A percentile compares a stretch with the other conserved stretches of the same genome.
phyloP scores from a whole-genome alignment of 2,888 invertebrate genomes.

The Merodon equestris region DNA sequence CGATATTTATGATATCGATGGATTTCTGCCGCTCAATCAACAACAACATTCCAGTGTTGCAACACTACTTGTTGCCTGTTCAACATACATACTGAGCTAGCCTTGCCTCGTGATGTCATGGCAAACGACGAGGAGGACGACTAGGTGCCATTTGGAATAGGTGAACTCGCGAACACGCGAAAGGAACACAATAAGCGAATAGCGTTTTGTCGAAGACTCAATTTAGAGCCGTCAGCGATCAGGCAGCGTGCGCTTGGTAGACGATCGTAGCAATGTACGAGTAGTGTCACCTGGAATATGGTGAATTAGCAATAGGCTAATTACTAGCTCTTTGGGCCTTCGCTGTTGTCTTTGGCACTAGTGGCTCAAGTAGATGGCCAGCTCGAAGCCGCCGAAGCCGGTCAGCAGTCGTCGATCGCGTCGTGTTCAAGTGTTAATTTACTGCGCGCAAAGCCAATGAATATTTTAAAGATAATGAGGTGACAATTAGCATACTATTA shows the following conservation, averaged over 20 bases:
- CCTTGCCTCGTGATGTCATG: conserved; percentile 35
- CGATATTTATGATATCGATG: conserved; percentile 60
- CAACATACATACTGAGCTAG: too few species aligned
- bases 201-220: conserved; percentile 62
- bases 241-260: conserved; percentile 30
- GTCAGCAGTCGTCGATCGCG: conserved; percentile 34
- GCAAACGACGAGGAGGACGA: too few species aligned
- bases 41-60: conserved; percentile 37
- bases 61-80: too few species aligned
- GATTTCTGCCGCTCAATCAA: conserved; percentile 51
- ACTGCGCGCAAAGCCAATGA: conserved; percentile 59
- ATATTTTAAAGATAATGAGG: conserved; percentile 62
- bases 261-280: neutral
- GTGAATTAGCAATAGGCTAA: conserved; percentile 52
- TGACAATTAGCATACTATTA: conserved; percentile 66
- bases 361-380: too few species aligned
- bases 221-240: conserved; percentile 42
- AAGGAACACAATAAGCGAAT: conserved; percentile 3
- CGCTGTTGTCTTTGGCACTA: conserved; percentile 17
- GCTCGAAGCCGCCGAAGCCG: too few species aligned
- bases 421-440: conserved; percentile 57
- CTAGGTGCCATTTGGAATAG: too few species aligned
- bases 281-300: conserved; percentile 54
- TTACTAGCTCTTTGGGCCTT: conserved; percentile 50
- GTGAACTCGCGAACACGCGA: too few species aligned